Conservation (phyloP, 2,113 vertebrate species). For the Struthidea cinerea region DNA sequence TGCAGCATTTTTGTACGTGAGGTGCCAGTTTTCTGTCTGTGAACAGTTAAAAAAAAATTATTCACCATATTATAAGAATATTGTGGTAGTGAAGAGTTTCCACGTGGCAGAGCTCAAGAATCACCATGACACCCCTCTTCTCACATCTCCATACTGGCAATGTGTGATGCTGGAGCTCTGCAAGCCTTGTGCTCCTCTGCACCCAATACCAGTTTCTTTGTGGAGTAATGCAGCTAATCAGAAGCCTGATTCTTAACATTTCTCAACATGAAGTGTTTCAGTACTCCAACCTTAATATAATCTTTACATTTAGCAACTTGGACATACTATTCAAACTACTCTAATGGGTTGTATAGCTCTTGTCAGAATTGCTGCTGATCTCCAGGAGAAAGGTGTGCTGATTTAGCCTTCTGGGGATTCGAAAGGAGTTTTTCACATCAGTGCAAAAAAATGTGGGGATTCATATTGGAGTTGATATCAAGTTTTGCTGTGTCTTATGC, state of each 20-base stretch:
- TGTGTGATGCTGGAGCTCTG: neutral
- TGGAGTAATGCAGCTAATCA: neutral
- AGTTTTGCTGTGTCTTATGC: neutral
- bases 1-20: neutral
- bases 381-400: neutral
- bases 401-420: neutral
- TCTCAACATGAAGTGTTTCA: neutral
- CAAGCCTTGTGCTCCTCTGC: neutral
- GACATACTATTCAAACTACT: neutral
- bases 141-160: neutral
- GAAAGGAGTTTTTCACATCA: neutral
- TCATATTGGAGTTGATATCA: neutral
- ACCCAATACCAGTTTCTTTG: neutral
- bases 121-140: neutral
- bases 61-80: neutral
- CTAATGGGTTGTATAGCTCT: neutral
- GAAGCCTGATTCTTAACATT: neutral
- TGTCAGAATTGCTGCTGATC: neutral
- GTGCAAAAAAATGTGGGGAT: neutral
- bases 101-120: neutral
- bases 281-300: neutral
- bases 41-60: neutral
- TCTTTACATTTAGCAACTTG: neutral
- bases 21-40: neutral
- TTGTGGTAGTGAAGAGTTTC: neutral